Percentiles rank a stretch among this genome's conserved stretches.
These are phyloP conservation scores for Stictonetta naevosa DNA, from an alignment of 2,113 vertebrate species.

Conservation along the genomic window DNA sequence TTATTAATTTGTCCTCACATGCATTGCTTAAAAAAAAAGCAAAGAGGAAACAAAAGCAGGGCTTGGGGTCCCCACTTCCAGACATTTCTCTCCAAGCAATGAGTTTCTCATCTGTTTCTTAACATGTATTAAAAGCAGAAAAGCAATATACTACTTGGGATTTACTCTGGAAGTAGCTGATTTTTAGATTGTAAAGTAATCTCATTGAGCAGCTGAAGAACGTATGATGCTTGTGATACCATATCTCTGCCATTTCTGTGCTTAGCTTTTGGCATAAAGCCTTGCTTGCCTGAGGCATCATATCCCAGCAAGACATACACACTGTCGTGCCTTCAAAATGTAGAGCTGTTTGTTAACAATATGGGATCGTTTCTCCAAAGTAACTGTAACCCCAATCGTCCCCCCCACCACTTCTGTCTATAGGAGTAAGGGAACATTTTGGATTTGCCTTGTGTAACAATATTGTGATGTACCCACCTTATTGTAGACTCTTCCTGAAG, in stretches of 20 bases:
- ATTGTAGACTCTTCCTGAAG: neutral
- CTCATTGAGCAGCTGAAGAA: neutral
- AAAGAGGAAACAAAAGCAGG: neutral
- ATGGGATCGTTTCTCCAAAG: neutral
- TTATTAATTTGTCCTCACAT: neutral
- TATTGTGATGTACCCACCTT: neutral
- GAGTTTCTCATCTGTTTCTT: neutral
- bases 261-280: neutral
- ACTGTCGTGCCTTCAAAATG: fast-evolving
- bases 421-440: neutral
- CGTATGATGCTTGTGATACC: neutral
- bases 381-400: neutral
- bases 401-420: neutral
- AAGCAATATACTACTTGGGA: neutral
- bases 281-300: neutral
- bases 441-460: neutral
- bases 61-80: neutral
- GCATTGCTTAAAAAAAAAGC: neutral
- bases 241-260: neutral
- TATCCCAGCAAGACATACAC: fast-evolving
- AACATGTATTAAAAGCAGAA: neutral
- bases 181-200: neutral
- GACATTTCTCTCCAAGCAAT: neutral
- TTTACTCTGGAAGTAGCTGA: neutral
- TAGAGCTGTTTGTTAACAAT: neutral